Evolutionary conservation across 2,797 vertebrate genomes (phyloP), one percentile per base, ranked within the genome.

Genomic region (Oreochromis mossambicus): DNA sequence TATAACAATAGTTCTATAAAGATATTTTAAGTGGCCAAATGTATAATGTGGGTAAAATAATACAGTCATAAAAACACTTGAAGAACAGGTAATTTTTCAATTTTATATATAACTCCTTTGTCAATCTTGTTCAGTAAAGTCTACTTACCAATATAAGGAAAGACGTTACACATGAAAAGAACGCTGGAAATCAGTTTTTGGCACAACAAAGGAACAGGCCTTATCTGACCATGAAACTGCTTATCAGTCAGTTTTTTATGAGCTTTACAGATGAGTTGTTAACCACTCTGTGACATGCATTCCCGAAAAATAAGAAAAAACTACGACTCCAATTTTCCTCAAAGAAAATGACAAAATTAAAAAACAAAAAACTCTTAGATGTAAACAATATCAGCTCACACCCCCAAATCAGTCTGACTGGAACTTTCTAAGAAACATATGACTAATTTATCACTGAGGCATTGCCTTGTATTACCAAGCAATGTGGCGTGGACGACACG

Each of bases 131-230:
- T n/a, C 17, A 63, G 32, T 36, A 36, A 63, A 36, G 6, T 63
- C 32, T 63, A 54, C 21, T 54, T 24, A 61, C 2, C 32, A 61
- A 61, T 32, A 63, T 63, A 63, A 36, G 32, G 36, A 63, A 63
- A 36, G 32, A 0, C 58, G n/a, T 61, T 32, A 34, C 2, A 61
- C 29, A n/a, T 34, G 29, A 1, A 63, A 32, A 56, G 36, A 36
- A n/a, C 58, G 58, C 12, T 63, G 17, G 32, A n/a, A 63, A 63
- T n/a, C 58, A n/a, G 58, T 36, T 63, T 61, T 63, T 63, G 58
- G 58, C 58, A 36, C 58, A 26, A 46, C 24, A 26, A 73, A 41
- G 24, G 14, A 48, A 0, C 41, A 46, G 24, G 38, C 38, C 66
- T 70, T 14, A 41, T 63, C 58, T 63, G 36, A 24, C 36, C n/a